A percentile compares a stretch with the other conserved stretches of the same genome.
Conservation (phyloP, 2,888 invertebrate species). For the Rhorus exstirpatorius region DNA sequence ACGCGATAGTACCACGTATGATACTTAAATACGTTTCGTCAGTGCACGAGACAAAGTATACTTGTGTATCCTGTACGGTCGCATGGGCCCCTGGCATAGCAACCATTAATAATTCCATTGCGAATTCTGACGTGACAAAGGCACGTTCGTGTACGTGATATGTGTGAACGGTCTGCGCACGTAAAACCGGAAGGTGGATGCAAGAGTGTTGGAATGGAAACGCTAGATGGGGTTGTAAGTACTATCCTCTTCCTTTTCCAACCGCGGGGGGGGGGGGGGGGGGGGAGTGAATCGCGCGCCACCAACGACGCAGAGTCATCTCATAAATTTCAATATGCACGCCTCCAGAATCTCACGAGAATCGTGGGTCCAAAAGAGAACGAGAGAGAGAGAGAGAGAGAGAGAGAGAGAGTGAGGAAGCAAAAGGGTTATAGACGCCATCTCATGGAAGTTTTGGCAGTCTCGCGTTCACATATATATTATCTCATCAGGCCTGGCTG, state of each 20-base stretch:
- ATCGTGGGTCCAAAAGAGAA: conserved; percentile 7
- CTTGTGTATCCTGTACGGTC: too few species aligned
- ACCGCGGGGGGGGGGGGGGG: not conserved
- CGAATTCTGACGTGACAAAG: conserved; percentile 60
- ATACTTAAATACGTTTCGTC: conserved; percentile 18
- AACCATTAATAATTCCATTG: conserved; percentile 68
- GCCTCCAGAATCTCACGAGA: conserved; percentile 53
- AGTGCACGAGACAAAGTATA: conserved; percentile 21
- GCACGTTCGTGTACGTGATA: conserved; percentile 15
- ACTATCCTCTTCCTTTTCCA: conserved; percentile 55
- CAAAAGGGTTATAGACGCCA: conserved; percentile 13
- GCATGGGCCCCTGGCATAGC: too few species aligned
- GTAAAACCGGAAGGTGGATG: not conserved
- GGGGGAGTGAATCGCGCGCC: conserved; percentile 9
- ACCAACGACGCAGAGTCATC: conserved; percentile 46
- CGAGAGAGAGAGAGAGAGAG: not conserved
- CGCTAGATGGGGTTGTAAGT: conserved; percentile 55
- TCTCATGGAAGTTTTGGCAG: conserved; percentile 53
- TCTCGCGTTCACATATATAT: conserved; percentile 10
- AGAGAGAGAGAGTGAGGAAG: not conserved
- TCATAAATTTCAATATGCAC: conserved; percentile 67
- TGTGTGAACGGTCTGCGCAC: not conserved
- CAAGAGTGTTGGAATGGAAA: not conserved
- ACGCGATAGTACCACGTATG: not conserved
- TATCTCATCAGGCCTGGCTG: conserved; percentile 21